phyloP scores from a whole-genome alignment of 2,888 invertebrate species.

The Tenthredo mesomela region DNA sequence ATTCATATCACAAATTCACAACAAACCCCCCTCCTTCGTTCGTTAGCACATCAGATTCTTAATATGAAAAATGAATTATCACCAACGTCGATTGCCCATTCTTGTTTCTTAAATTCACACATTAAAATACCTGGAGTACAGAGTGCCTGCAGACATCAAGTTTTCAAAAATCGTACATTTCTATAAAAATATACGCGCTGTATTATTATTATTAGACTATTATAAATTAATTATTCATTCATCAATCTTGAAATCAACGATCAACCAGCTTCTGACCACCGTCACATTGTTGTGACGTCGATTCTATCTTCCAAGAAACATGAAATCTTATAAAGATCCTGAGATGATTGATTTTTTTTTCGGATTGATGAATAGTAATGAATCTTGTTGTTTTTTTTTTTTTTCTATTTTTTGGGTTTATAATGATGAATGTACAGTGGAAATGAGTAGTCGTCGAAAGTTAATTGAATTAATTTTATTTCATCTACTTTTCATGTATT shows the following conservation, averaged over 20 bases:
- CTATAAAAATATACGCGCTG: neutral
- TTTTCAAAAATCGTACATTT: neutral
- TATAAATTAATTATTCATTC: neutral
- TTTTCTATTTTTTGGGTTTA: no score
- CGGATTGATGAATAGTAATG: neutral
- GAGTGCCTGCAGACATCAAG: slow-evolving; percentile 3
- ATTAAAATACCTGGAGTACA: slow-evolving; percentile 38
- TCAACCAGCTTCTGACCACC: no score
- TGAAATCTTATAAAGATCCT: neutral
- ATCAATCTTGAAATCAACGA: neutral
- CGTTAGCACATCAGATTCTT: neutral
- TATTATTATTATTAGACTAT: neutral
- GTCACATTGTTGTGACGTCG: neutral
- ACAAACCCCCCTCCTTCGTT: neutral
- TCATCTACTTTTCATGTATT: neutral
- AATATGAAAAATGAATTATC: neutral
- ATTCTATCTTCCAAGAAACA: neutral
- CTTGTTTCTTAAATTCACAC: slow-evolving; percentile 16
- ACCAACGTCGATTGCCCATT: neutral
- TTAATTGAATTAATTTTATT: neutral
- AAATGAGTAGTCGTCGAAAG: neutral
- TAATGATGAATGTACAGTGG: neutral
- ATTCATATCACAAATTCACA: slow-evolving; percentile 17
- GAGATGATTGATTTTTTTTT: neutral
- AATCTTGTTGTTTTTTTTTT: neutral